These are phyloP conservation scores for Acanthosoma haemorrhoidale DNA, from an alignment of 2,888 invertebrate genomes.

Conservation along the genomic window DNA sequence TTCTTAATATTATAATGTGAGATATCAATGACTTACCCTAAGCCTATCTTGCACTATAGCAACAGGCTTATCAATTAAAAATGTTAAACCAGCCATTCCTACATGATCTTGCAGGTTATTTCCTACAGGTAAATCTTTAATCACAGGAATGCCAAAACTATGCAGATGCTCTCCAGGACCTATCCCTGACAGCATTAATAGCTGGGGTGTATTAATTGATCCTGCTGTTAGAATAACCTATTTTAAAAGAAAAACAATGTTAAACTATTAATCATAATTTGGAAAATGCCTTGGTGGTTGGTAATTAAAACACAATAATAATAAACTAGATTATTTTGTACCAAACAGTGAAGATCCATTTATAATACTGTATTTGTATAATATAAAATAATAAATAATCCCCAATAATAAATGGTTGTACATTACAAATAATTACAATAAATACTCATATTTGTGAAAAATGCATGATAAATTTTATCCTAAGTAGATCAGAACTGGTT, in stretches of 20 bases:
- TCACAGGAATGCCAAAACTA: constrained; percentile 63
- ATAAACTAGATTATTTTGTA: too few relatives aligned
- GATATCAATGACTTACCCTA: constrained; percentile 38
- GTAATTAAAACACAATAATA: too few relatives aligned
- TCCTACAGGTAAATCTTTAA: constrained; percentile 64
- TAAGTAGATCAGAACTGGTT: too few relatives aligned
- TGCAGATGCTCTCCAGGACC: constrained; percentile 66
- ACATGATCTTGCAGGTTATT: constrained; percentile 85
- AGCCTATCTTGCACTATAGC: constrained; percentile 70
- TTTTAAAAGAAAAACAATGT: not conserved
- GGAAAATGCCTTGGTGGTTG: too few relatives aligned
- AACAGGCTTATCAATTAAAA: constrained; percentile 75
- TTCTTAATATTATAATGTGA: not conserved
- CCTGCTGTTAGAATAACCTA: constrained; percentile 78
- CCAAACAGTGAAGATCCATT: too few relatives aligned
- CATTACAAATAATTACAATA: too few relatives aligned
- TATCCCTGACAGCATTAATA: constrained; percentile 85
- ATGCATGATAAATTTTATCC: too few relatives aligned
- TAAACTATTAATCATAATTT: too few relatives aligned
- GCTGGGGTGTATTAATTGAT: constrained; percentile 84
- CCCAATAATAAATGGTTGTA: too few relatives aligned
- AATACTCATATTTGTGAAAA: too few relatives aligned
- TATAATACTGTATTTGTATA: too few relatives aligned
- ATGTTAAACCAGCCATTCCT: constrained; percentile 69
- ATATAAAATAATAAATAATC: too few relatives aligned